Evolutionary conservation across 1,140 invertebrate species (phyloP).

Genomic region (Matsumurasca onukii): DNA sequence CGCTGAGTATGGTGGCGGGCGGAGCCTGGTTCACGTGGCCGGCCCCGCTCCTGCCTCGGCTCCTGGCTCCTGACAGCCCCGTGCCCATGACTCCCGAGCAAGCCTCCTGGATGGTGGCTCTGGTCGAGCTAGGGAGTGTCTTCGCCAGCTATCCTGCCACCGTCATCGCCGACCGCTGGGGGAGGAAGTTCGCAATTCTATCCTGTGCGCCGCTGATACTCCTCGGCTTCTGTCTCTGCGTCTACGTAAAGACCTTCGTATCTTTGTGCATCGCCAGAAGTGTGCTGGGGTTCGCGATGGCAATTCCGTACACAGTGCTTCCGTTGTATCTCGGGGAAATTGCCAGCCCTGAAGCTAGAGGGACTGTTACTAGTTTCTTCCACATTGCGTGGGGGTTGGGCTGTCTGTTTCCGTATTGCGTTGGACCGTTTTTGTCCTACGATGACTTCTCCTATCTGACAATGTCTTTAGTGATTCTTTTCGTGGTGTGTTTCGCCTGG

Average conservation of each 20-base stretch:
- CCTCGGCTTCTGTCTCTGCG: not conserved
- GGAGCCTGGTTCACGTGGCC: slow-evolving; percentile 55
- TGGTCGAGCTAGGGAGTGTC: slow-evolving; percentile 54
- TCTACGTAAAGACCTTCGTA: not conserved
- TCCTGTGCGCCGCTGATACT: not conserved
- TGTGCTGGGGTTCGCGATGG: slow-evolving; percentile 55
- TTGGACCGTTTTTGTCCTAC: slow-evolving; percentile 75
- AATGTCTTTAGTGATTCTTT: slow-evolving; percentile 58
- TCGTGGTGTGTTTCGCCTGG: slow-evolving; percentile 64
- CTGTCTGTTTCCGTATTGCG: slow-evolving; percentile 66
- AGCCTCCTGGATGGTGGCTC: slow-evolving; percentile 63
- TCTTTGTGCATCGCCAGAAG: slow-evolving; percentile 34
- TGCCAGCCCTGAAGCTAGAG: slow-evolving; percentile 45
- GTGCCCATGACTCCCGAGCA: slow-evolving; percentile 57
- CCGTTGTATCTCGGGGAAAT: slow-evolving; percentile 89
- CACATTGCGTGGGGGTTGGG: slow-evolving; percentile 77
- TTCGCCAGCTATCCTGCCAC: slow-evolving; percentile 45
- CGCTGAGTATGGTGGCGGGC: slow-evolving; percentile 44
- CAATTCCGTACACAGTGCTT: slow-evolving; percentile 70
- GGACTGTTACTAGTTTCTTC: slow-evolving; percentile 66
- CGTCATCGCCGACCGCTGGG: slow-evolving; percentile 38
- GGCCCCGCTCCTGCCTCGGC: slow-evolving; percentile 56
- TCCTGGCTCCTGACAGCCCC: slow-evolving; percentile 50
- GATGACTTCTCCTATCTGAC: slow-evolving; percentile 63
- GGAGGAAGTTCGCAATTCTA: slow-evolving; percentile 34